Conservation (phyloP, 2,113 vertebrate genomes). For the Ceyx cyanopectus region DNA sequence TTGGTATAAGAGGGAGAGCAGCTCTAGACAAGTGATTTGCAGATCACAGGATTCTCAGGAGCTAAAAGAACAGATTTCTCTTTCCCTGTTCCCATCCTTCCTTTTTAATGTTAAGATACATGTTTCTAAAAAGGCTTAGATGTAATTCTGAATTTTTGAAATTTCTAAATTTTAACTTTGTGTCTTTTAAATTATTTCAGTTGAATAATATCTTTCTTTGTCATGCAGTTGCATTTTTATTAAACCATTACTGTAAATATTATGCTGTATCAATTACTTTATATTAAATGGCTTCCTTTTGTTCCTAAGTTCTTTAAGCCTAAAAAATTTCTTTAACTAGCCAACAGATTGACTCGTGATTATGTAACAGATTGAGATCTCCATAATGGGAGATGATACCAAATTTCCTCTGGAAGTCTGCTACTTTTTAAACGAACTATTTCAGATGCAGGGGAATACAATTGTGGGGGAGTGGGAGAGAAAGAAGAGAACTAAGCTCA, state of each 20-base stretch:
- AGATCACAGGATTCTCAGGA: background rate
- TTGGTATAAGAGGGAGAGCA: background rate
- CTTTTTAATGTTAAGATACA: background rate
- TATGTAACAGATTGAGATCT: slow-evolving; percentile 67
- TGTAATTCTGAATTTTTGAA: background rate
- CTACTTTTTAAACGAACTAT: slow-evolving; percentile 13
- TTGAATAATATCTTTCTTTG: background rate
- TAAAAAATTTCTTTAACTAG: slow-evolving; percentile 15
- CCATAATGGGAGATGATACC: slow-evolving; percentile 55
- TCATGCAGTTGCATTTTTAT: background rate
- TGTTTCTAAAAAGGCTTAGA: background rate
- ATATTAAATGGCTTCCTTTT: background rate
- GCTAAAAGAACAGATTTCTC: background rate
- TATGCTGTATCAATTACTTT: background rate
- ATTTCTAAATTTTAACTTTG: background rate
- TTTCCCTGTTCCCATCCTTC: background rate
- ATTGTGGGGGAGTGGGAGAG: background rate
- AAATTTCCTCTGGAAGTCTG: slow-evolving; percentile 48
- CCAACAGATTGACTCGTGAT: slow-evolving; percentile 58
- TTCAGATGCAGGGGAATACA: slow-evolving; percentile 34
- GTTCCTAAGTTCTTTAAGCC: slow-evolving; percentile 13
- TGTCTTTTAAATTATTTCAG: background rate
- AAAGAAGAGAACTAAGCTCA: background rate
- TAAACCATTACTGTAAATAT: slow-evolving; percentile 9
- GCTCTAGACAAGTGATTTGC: background rate